Evolutionary conservation across 2,113 vertebrate genomes (phyloP), one percentile per base, ranked within the genome.

Genomic region (Anser cygnoides): DNA sequence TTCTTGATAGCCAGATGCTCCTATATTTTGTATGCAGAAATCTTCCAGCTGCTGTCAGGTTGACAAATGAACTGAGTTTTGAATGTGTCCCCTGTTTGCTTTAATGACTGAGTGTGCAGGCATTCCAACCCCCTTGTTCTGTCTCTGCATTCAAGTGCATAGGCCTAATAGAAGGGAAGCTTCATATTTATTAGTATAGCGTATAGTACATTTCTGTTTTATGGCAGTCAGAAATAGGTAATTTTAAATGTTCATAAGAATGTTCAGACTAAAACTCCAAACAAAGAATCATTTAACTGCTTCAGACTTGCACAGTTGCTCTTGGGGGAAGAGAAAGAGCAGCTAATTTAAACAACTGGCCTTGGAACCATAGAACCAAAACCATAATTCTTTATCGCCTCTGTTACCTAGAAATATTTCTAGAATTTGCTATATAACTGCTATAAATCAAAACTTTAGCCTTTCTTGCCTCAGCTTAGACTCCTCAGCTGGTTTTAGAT

Each of bases 1-100:
- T 95, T 91, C 81, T 52, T 93, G 76, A 84, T 96, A 90, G 84
- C 93, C 95, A 96, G 95, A 94, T 97, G 93, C 90, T 97, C 33
- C 59, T 94, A 5, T 86, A 89, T 96, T 96, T 96, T 11, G 33
- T 44, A 84, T 93, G 94, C 87, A 92, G 71, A 91, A 95, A 63
- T 94, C 87, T 96, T 96, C 82, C 89, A 95, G 93, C 81, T 90
- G 82, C 83, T 96, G 95, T 97, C 95, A 96, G 31, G 18, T 41
- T 97, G 95, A 95, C 89, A 93, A 93, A 97, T 94, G 89, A 92
- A 93, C 63, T 6, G 9, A 75, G 63, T 90, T 93, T 67, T 87
- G 76, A 96, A 95, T 95, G 93, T 87, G 90, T 92, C 89, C 96
- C 93, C 78, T 84, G 66, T 95, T 96, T 89, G 72, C 46, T 91